These are phyloP conservation scores for Cervus canadensis DNA, from an alignment of 2,113 vertebrate genomes.

Conservation along the genomic window DNA sequence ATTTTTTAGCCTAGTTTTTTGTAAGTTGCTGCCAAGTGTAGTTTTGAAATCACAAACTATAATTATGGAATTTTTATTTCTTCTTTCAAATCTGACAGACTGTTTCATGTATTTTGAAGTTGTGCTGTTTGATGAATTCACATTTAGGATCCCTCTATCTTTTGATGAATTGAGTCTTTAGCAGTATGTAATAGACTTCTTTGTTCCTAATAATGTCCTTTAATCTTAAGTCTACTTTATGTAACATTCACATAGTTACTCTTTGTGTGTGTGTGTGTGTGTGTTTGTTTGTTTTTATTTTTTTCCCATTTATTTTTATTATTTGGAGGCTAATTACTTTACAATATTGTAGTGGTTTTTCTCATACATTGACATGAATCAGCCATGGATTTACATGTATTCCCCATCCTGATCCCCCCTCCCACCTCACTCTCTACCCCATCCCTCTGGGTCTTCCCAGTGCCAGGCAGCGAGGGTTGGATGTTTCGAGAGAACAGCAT, in stretches of 20 bases:
- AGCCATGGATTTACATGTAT: no score
- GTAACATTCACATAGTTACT: not conserved
- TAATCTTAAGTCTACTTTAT: not conserved
- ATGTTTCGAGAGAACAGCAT: no score
- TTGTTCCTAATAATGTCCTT: not conserved
- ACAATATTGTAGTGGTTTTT: no score
- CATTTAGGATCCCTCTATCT: not conserved
- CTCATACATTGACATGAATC: no score
- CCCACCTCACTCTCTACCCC: no score
- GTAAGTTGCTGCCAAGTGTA: not conserved
- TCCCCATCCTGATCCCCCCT: no score
- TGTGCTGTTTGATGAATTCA: not conserved
- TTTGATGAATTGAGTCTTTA: not conserved
- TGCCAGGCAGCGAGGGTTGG: no score
- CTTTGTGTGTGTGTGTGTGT: no score
- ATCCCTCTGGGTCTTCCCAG: no score
- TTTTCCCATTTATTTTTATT: no score
- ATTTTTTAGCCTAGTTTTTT: not conserved
- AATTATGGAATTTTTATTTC: not conserved
- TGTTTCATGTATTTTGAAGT: not conserved
- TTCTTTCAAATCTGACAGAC: not conserved
- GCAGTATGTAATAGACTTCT: not conserved
- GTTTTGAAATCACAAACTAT: not conserved
- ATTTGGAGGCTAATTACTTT: no score
- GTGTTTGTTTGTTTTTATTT: no score